Percentiles rank a stretch among this genome's conserved stretches.
These are phyloP conservation scores for Rhopalosiphum padi DNA, from an alignment of 1,140 invertebrate species.

Conservation along the genomic window DNA sequence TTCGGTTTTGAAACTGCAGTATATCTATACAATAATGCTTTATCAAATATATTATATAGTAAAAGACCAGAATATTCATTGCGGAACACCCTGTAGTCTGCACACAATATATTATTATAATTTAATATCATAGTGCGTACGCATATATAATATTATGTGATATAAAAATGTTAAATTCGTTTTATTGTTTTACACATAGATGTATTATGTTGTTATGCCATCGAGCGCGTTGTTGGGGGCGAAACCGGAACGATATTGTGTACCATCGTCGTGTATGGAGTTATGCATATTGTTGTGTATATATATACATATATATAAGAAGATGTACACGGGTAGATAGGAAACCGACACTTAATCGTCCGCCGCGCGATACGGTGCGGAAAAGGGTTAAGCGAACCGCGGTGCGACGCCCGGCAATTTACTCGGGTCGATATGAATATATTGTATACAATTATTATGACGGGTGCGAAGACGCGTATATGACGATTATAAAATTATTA, in stretches of 20 bases:
- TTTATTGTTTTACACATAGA: conserved; percentile 36
- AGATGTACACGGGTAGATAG: not conserved
- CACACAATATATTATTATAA: not conserved
- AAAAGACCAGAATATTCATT: no score
- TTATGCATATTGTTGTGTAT: not conserved
- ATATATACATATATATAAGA: not conserved
- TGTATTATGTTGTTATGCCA: not conserved
- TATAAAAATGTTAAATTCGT: conserved; percentile 34
- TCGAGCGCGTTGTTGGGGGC: no score
- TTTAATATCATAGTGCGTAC: not conserved
- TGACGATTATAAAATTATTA: not conserved
- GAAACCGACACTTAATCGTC: conserved; percentile 13
- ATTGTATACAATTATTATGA: not conserved
- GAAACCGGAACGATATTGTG: not conserved
- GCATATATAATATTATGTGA: not conserved
- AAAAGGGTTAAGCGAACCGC: conserved; percentile 1
- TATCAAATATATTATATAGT: not conserved
- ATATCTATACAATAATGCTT: no score
- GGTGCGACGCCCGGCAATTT: not conserved
- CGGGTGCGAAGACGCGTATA: not conserved
- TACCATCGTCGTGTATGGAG: not conserved
- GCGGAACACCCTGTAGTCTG: not conserved
- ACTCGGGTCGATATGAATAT: not conserved
- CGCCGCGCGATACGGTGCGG: not conserved
- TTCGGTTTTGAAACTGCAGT: no score